Base-by-base conservation (phyloP, 2,113 vertebrate genomes). In the Sisor rabdophorus region DNA sequence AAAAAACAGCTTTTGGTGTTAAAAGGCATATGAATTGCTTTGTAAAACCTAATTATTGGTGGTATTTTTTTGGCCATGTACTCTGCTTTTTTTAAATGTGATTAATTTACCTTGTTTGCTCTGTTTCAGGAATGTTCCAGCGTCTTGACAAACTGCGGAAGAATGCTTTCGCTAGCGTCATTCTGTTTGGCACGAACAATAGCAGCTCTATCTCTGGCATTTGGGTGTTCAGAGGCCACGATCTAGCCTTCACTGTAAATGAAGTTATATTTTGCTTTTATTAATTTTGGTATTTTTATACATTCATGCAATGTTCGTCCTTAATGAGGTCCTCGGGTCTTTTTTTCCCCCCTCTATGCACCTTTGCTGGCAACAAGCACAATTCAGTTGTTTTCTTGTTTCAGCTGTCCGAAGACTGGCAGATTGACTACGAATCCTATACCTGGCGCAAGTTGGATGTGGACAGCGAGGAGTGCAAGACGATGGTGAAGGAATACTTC, bases 361-460 rank as follows among this genome's bases (percentile, higher is more conserved):
- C 3, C 15, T 16, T 52, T 70, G 22, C 50, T 44, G 16, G 7
- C 0, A 59, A 40, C 8, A 10, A 10, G 5, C 22, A 20, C 52
- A 22, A 47, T 20, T 0, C n/a, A n/a, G 2, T 36, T n/a, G n/a
- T 24, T 36, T 82, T 76, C 30, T 76, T 47, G 73, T 73, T 67
- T 44, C 71, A 96, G 95, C 91, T 97, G 73, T 92, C 83, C 70
- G 78, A 84, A 0, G 95, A 96, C 85, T 97, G 95, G 95, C 93
- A 95, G 87, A 93, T 95, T 32, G 95, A 97, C 84, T 97, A 95
- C 0, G 94, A 96, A 81, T 97, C 95, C 0, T 97, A 97, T 11
- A 87, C 85, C 4, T 96, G 95, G 95, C 89, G 93, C 79, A 97
- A 96, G 86, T 86, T 97, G 89, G 91, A 95, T 75, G 84, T 91